Evolutionary conservation across 2,797 vertebrate species (phyloP), one percentile per base, ranked within the genome.

Genomic region (Siniperca undulata): DNA sequence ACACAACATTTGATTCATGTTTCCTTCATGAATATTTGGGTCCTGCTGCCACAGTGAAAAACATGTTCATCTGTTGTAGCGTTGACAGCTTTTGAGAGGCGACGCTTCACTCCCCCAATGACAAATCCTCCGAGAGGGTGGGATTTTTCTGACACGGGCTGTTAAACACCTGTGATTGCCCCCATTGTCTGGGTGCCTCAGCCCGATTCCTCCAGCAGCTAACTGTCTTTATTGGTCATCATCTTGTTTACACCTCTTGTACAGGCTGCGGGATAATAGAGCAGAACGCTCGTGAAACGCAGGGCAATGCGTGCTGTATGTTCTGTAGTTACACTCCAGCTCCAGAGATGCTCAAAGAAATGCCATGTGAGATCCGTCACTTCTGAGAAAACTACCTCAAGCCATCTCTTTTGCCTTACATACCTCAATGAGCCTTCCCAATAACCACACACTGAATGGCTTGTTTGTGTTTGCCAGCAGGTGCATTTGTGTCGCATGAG

Each of bases 141-240:
- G 80, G 82, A 77, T 86, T 77, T 50, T 70, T 84, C 80, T 88
- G 88, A 86, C 88, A 74, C 69, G 85, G 71, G 59, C 80, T 89
- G 81, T 86, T 90, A 84, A 91, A 90, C 91, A 94, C 90, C 90
- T 95, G 89, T 88, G 92, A 91, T 92, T 85, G 85, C 80, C 5
- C 61, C 79, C 73, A 61, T 86, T 90, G 90, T 85, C 59, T 70
- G 53, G 72, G 71, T 76, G 75, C 66, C 64, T 79, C 70, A 0
- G 52, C 72, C 78, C 38, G 71, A 76, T 70, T 82, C 81, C 62
- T 84, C 64, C 83, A 70, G 70, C 85, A 80, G 72, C 81, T 50
- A 38, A 74, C 75, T 38, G 80, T 83, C 78, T 88, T 88, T 82
- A 88, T 82, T 78, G 81, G 82, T 81, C 74, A 30, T 90, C 84